Evolutionary conservation across 2,888 invertebrate species (phyloP), one percentile per base, ranked within the genome.

Genomic region (Eupithecia subumbrata): DNA sequence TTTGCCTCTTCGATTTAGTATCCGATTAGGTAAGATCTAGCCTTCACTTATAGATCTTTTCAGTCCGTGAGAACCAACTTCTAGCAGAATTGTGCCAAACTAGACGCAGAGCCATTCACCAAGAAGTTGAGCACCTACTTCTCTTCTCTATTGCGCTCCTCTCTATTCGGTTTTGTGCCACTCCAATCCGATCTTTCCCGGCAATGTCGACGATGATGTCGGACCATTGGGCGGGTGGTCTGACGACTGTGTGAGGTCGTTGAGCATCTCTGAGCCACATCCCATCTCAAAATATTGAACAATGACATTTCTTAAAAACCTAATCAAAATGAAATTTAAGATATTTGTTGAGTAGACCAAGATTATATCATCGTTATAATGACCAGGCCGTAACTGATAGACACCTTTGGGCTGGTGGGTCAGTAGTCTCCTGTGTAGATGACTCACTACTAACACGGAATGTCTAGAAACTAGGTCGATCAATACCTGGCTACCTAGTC

Each of bases 391-490:
- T 25, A 25, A 60, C 60, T 25, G 12, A 0, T 60, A 0, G 25
- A 25, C 22, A 56, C 22, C 56, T 56, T 22, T 22, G 60, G 12
- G 60, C 60, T 60, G 12, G 14, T 25, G 12, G 60, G 22, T 60
- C 22, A 25, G n/a, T 52, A 4, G 3, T 22, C 56, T n/a, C 25
- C 22, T 60, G 25, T 60, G 25, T 60, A 14, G 60, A 60, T 60
- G 25, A 60, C 60, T 60, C 60, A 60, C 22, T 56, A 25, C 60
- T 14, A 60, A 60, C 25, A 60, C 22, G 60, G 60, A 60, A 60
- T 25, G 60, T 60, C 34, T 64, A 16, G 64, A 34, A 34, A 64
- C 18, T 34, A 64, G 64, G 34, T 16, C 34, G 34, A 37, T 64
- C 64, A 34, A 37, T 64, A 64, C 30, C 64, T 30, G 14, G 16